Conservation (phyloP, 2,797 vertebrate genomes). For the Phoxinus dragarum region DNA sequence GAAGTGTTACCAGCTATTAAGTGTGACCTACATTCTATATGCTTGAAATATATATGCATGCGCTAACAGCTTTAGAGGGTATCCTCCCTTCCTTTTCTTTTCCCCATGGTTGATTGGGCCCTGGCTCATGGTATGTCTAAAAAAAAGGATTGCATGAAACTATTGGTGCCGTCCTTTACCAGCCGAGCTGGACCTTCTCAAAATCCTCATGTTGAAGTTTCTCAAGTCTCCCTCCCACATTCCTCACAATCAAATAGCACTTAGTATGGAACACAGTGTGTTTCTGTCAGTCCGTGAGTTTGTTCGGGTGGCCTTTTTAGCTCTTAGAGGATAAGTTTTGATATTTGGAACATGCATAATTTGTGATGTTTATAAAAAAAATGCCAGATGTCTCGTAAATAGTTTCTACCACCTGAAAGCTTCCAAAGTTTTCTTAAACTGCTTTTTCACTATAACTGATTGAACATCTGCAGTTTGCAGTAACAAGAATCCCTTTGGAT, state of each 20-base stretch:
- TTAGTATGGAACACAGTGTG: slow-evolving; percentile 5
- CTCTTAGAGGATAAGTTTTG: neutral
- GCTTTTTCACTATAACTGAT: neutral
- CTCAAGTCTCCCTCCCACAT: slow-evolving; percentile 45
- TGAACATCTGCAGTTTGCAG: slow-evolving; percentile 7
- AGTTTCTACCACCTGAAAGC: neutral
- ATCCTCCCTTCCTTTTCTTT: slow-evolving; percentile 25
- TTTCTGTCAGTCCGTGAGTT: neutral
- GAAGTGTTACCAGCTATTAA: slow-evolving; percentile 7
- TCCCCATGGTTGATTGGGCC: neutral
- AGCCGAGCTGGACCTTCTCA: slow-evolving; percentile 34
- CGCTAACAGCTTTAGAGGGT: neutral
- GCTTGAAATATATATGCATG: slow-evolving; percentile 8
- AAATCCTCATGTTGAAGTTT: slow-evolving; percentile 28
- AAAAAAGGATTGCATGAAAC: slow-evolving; percentile 29
- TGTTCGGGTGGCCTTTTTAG: neutral
- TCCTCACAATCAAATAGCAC: slow-evolving; percentile 43
- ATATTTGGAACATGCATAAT: slow-evolving; percentile 8
- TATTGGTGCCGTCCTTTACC: slow-evolving; percentile 18
- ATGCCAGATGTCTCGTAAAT: neutral
- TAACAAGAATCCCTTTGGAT: neutral
- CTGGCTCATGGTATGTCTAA: slow-evolving; percentile 26
- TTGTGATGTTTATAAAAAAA: neutral
- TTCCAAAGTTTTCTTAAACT: neutral
- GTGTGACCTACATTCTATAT: slow-evolving; percentile 33